phyloP scores from a whole-genome alignment of 2,888 invertebrate genomes.

The Dicroscelio sp. region DNA sequence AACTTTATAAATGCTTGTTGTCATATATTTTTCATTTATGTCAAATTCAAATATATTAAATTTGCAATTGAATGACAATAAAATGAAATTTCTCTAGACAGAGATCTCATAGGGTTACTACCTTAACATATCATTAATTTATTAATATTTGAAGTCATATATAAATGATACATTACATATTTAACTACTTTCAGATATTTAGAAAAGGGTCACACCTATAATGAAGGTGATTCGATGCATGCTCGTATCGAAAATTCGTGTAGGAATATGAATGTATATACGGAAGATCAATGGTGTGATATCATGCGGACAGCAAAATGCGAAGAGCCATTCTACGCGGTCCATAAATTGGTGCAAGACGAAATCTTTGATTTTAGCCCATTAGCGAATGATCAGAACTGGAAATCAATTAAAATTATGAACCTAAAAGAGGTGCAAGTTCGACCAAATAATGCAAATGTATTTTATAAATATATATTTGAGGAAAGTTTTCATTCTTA shows the following conservation, averaged over 20 bases:
- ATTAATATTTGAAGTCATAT: too few relatives aligned
- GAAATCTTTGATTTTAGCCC: slow-evolving; percentile 4
- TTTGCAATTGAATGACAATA: too few relatives aligned
- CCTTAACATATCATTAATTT: too few relatives aligned
- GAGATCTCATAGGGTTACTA: too few relatives aligned
- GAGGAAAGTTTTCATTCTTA: too few relatives aligned
- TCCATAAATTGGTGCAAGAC: slow-evolving; percentile 9
- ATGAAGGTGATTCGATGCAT: slow-evolving; percentile 48
- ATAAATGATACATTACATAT: too few relatives aligned
- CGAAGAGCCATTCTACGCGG: slow-evolving; percentile 11
- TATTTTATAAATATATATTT: too few relatives aligned
- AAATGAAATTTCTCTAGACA: too few relatives aligned
- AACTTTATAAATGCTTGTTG: too few relatives aligned
- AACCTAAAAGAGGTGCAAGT: background rate
- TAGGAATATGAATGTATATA: background rate
- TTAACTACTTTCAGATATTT: slow-evolving; percentile 19
- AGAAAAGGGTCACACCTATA: slow-evolving; percentile 45
- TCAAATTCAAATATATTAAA: too few relatives aligned
- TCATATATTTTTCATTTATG: too few relatives aligned
- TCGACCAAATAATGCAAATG: too few relatives aligned
- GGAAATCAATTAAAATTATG: slow-evolving; percentile 34
- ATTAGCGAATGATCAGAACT: slow-evolving; percentile 20
- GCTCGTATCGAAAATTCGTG: slow-evolving; percentile 14
- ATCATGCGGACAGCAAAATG: slow-evolving; percentile 23
- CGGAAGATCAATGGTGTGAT: slow-evolving; percentile 13